Evolutionary conservation across 2,113 vertebrate genomes (phyloP).

Genomic region (Nesogale talazaci): DNA sequence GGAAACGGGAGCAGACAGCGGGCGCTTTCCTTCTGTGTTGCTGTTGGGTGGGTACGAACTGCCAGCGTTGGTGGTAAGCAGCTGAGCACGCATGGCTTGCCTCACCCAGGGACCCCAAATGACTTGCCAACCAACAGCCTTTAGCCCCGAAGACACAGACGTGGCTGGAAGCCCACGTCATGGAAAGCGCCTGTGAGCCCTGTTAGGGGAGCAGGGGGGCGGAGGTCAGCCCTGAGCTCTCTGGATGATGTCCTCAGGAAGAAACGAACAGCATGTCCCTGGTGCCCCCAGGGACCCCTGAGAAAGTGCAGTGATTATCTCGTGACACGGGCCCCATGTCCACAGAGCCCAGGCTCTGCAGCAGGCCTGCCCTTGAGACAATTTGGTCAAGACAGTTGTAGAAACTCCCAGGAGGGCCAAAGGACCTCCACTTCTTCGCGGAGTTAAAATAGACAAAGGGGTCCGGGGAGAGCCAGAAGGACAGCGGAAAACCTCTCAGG

Average conservation of each 20-base stretch:
- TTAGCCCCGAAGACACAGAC: neutral
- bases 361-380: neutral
- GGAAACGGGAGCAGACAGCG: neutral
- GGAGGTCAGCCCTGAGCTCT: conserved; percentile 25
- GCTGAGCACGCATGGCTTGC: neutral
- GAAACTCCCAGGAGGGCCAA: neutral
- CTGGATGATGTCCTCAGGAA: conserved; percentile 34
- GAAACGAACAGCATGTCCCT: conserved; percentile 43
- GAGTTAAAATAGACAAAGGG: conserved; percentile 53
- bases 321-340: neutral
- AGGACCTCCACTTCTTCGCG: neutral
- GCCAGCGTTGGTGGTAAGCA: neutral
- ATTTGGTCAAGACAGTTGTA: conserved; percentile 14
- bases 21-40: neutral
- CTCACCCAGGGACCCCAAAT: neutral
- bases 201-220: neutral
- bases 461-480: neutral
- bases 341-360: conserved; percentile 4
- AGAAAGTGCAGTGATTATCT: conserved; percentile 34
- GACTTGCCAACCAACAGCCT: neutral
- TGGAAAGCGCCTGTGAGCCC: neutral
- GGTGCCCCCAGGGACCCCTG: conserved; percentile 19
- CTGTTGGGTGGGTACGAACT: neutral
- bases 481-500: conserved; percentile 53
- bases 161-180: neutral